Base-by-base conservation (phyloP, 2,888 invertebrate species). In the Eupithecia subumbrata region DNA sequence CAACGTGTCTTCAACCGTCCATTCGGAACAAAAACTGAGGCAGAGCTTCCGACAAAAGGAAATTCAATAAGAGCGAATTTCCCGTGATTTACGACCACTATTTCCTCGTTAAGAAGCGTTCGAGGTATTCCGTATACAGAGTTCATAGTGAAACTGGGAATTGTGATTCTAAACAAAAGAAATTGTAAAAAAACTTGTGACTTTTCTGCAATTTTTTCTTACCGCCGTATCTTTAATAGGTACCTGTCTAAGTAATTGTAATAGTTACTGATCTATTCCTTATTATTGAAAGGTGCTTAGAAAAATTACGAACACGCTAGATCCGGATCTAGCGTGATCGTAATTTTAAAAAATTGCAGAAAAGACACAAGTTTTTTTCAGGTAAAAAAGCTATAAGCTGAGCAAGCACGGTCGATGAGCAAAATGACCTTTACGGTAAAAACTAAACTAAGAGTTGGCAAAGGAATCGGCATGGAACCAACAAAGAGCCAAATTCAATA, bases 1-100 rank as follows among this genome's bases (percentile, higher is more conserved):
- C 83, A 83, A 86, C 87, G 85, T 87, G 88, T 87, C 89, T 87
- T 83, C 81, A 84, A 84, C 87, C 90, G 88, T 89, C 89, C 88
- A 88, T 90, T 90, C 82, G 85, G 88, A 91, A 91, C 89, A 92
- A 94, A 93, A 93, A 93, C 89, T 85, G 87, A 88, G 89, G 88
- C 88, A 85, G 85, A 80, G 87, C 88, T 91, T 91, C 90, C 91
- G 89, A 90, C 90, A 88, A 91, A 91, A 92, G 93, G 92, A 94
- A 94, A 95, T 95, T 95, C 94, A 94, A 94, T 95, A 94, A 94
- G 93, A 91, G 89, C 89, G 92, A 93, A 92, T 94, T 94, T 94
- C 90, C 93, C 88, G 87, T 93, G 93, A 94, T 94, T 94, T 94
- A 94, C 93, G 91, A 87, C 90, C 92, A 93, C 94, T 94, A 95